phyloP scores from a whole-genome alignment of 2,113 vertebrate species.

The Syngnathus scovelli region DNA sequence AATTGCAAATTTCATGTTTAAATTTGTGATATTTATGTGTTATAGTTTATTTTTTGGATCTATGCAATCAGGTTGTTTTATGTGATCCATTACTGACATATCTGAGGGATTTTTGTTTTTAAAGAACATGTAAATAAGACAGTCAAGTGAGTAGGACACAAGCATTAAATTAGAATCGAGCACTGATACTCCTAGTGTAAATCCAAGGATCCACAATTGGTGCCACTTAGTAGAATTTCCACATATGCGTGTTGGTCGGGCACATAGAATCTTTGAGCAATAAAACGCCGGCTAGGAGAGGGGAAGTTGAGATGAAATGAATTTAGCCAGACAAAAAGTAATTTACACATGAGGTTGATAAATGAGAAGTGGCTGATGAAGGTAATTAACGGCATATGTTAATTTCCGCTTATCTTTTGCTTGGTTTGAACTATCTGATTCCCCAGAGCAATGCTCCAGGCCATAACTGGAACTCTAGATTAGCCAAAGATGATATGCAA shows the following conservation, averaged over 20 bases:
- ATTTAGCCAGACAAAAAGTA: slow-evolving; percentile 62
- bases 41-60: no score
- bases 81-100: not conserved
- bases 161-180: not conserved
- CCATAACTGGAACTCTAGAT: slow-evolving; percentile 37
- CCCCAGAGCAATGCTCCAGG: slow-evolving; percentile 26
- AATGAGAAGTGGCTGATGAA: slow-evolving; percentile 54
- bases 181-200: not conserved
- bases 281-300: slow-evolving; percentile 31
- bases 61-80: no score
- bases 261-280: slow-evolving; percentile 21
- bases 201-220: slow-evolving; percentile 2
- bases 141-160: not conserved
- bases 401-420: slow-evolving; percentile 59
- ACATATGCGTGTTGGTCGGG: slow-evolving; percentile 42
- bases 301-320: slow-evolving; percentile 44
- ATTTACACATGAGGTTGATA: slow-evolving; percentile 65
- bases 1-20: no score
- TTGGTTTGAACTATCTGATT: slow-evolving; percentile 51
- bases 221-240: slow-evolving; percentile 46
- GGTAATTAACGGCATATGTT: slow-evolving; percentile 63
- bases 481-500: not conserved
- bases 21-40: no score
- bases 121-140: not conserved
- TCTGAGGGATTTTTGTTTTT: not conserved